Evolutionary conservation across 1,140 invertebrate genomes (phyloP), one percentile per base, ranked within the genome.

Genomic region (Penaeus vannamei): DNA sequence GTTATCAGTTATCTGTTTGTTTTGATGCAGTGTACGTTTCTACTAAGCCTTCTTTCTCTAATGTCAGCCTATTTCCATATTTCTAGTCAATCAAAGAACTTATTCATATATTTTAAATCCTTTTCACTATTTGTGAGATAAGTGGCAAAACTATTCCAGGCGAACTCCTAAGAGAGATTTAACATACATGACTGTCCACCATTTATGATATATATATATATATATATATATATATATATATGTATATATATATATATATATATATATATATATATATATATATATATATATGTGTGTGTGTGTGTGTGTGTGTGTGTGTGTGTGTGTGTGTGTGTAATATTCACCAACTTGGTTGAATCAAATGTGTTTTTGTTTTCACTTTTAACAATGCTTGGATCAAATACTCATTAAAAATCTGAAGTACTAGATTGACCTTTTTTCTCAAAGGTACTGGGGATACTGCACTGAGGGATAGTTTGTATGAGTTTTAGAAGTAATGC

Each of bases 161-260:
- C 32, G 42, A 29, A 26, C n/a, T 1, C 89, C 91, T 76, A 64
- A 85, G 23, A 42, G 5, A 8, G 72, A 36, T 59, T 91, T 84
- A 0, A 91, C 87, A 91, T 90, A 88, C 42, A 91, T 60, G 26
- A 91, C 79, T 20, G 59, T 62, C 89, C 90, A 91, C 90, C 89
- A 90, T 10, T 59, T 29, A 61, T 85, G 29, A 88, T 88, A 42
- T 60, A 83, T 66, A n/a, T n/a, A n/a, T n/a, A n/a, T n/a, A n/a
- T n/a, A n/a, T n/a, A n/a, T n/a, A n/a, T n/a, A n/a, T n/a, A n/a
- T n/a, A n/a, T n/a, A n/a, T n/a, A n/a, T n/a, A n/a, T n/a, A n/a
- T n/a, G n/a, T n/a, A n/a, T n/a, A n/a, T n/a, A n/a, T n/a, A n/a
- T n/a, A n/a, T n/a, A n/a, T n/a, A n/a, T n/a, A n/a, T n/a, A n/a